Percentiles rank a stretch among this genome's conserved stretches.
phyloP scores from a whole-genome alignment of 2,888 invertebrate species.

The Eupithecia centaureata region DNA sequence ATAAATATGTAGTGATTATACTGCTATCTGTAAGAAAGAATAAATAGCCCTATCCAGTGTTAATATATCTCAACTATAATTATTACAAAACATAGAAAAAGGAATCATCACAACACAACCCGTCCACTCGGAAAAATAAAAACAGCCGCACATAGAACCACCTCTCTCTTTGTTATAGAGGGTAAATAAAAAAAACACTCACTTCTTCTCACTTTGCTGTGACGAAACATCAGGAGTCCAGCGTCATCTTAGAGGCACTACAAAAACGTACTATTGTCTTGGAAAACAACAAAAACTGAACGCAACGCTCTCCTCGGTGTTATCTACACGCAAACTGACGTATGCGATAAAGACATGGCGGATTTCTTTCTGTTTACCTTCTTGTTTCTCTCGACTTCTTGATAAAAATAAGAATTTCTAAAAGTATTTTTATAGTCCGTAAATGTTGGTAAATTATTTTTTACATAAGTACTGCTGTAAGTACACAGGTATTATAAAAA shows the following conservation, averaged over 20 bases:
- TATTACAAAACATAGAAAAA: too few species aligned
- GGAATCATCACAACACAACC: too few species aligned
- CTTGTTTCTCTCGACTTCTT: neutral
- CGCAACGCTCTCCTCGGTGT: slow-evolving; percentile 50
- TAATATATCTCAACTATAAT: too few species aligned
- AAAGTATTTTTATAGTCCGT: slow-evolving; percentile 73
- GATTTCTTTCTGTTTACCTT: slow-evolving; percentile 44
- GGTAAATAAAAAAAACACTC: slow-evolving; percentile 37
- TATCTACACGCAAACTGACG: slow-evolving; percentile 66
- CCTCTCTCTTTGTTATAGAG: neutral
- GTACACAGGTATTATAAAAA: slow-evolving; percentile 71
- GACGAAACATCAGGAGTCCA: slow-evolving; percentile 61
- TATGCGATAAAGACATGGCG: slow-evolving; percentile 54
- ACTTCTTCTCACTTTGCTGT: slow-evolving; percentile 59
- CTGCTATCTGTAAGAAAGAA: too few species aligned
- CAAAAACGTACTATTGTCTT: slow-evolving; percentile 56
- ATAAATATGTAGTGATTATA: too few species aligned
- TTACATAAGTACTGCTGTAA: slow-evolving; percentile 69
- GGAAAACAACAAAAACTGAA: slow-evolving; percentile 57
- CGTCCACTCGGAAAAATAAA: neutral
- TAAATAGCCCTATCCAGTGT: too few species aligned
- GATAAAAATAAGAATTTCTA: neutral
- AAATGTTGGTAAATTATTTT: slow-evolving; percentile 81
- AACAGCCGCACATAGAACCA: neutral
- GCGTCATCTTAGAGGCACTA: slow-evolving; percentile 50